These are phyloP conservation scores for Arctocebus calabarensis DNA, from an alignment of 2,797 vertebrate genomes.

Conservation along the genomic window DNA sequence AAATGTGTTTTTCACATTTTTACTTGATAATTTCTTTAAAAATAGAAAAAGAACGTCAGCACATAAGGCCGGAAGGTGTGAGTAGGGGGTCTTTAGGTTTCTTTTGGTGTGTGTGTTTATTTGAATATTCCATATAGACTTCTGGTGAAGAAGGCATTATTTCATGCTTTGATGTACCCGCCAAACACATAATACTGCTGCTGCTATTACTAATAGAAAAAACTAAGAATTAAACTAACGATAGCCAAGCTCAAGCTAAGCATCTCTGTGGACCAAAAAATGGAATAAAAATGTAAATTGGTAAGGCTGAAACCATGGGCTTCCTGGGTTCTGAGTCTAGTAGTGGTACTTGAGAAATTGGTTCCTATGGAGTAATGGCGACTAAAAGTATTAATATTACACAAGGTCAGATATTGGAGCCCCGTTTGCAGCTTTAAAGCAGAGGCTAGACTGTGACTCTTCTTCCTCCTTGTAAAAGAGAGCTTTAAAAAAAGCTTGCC, in stretches of 20 bases:
- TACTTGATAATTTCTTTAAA: conserved; percentile 41
- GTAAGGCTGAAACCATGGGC: neutral
- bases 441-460: neutral
- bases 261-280: neutral
- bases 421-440: neutral
- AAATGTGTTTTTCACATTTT: neutral
- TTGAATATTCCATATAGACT: neutral
- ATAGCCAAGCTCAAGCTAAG: neutral
- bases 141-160: neutral
- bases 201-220: neutral
- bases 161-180: neutral
- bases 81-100: neutral
- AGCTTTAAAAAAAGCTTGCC: neutral
- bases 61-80: neutral
- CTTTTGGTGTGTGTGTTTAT: neutral
- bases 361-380: neutral
- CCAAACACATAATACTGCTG: neutral
- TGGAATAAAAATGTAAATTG: neutral
- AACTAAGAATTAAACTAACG: neutral
- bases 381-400: neutral
- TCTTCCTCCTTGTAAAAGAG: neutral
- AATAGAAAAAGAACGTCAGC: neutral
- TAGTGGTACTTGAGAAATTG: neutral
- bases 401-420: neutral
- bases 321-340: neutral